Evolutionary conservation across 2,113 vertebrate genomes (phyloP).

Genomic region (Oryzias curvinotus): DNA sequence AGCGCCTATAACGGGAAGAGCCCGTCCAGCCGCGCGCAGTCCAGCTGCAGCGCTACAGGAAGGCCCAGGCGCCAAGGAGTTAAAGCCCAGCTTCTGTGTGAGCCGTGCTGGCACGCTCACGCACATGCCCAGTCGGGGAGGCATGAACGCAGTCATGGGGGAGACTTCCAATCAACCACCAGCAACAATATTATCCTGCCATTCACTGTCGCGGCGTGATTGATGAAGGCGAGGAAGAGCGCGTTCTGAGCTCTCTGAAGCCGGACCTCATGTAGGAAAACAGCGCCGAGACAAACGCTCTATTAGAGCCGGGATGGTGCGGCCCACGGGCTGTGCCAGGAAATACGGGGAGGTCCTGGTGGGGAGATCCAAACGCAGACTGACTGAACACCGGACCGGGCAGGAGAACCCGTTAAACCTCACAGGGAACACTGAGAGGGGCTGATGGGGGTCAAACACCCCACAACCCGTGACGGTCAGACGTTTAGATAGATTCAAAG

Average conservation of each 20-base stretch:
- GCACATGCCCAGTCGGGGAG: constrained; percentile 19
- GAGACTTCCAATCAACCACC: constrained; percentile 66
- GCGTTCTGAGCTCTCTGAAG: constrained; percentile 20
- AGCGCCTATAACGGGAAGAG: constrained; percentile 74
- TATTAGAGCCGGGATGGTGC: constrained; percentile 22
- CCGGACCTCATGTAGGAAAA: constrained; percentile 54
- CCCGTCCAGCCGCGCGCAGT: constrained; percentile 57
- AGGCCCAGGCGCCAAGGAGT: constrained; percentile 76
- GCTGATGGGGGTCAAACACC: no score
- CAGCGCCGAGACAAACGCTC: constrained; percentile 23
- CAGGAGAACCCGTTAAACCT: no score
- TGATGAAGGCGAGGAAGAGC: constrained; percentile 63
- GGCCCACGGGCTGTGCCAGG: constrained; percentile 26
- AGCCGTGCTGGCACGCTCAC: constrained; percentile 19
- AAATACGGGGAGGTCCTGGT: constrained; percentile 15
- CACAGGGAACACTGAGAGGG: no score
- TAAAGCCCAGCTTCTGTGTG: constrained; percentile 67
- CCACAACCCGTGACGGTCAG: no score
- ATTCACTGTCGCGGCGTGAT: constrained; percentile 72
- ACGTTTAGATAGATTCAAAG: no score
- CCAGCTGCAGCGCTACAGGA: constrained; percentile 60
- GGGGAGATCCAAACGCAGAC: constrained; percentile 4
- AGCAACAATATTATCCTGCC: constrained; percentile 79
- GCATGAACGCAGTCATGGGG: constrained; percentile 28
- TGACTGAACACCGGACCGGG: background rate